Evolutionary conservation across 2,888 invertebrate species (phyloP).

Genomic region (Callyntrura sp.): DNA sequence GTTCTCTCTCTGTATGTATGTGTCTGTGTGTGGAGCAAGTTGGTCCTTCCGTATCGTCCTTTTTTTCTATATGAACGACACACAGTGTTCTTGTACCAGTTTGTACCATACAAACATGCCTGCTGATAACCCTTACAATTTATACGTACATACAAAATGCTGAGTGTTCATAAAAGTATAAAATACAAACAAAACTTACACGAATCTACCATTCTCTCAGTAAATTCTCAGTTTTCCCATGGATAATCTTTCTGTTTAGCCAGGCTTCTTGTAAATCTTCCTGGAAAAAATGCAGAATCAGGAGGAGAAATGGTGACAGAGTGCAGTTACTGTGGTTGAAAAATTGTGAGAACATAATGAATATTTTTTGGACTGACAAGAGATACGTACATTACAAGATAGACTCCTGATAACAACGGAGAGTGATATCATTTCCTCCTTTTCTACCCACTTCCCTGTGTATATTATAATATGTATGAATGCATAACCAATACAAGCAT

Average conservation of each 20-base stretch:
- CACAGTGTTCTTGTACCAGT: slow-evolving; percentile 41
- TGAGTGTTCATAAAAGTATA: slow-evolving; percentile 31
- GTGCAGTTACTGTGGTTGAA: slow-evolving; percentile 23
- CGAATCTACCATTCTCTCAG: slow-evolving; percentile 48
- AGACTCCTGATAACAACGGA: background rate
- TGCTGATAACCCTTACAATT: slow-evolving; percentile 17
- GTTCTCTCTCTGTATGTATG: background rate
- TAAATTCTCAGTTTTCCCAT: slow-evolving; percentile 61
- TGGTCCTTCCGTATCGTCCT: background rate
- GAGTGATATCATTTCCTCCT: slow-evolving; percentile 20
- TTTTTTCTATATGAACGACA: background rate
- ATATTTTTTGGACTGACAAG: background rate
- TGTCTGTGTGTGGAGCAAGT: background rate
- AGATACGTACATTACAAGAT: background rate
- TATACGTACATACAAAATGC: slow-evolving; percentile 1
- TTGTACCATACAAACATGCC: background rate
- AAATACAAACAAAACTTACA: slow-evolving; percentile 59
- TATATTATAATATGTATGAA: too few relatives aligned
- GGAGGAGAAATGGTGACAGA: slow-evolving; percentile 37
- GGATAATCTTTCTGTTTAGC: slow-evolving; percentile 72
- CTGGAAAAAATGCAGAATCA: slow-evolving; percentile 64
- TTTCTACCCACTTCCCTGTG: too few relatives aligned
- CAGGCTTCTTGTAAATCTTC: slow-evolving; percentile 60
- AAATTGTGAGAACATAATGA: slow-evolving; percentile 33
- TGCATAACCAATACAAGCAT: background rate